phyloP scores from a whole-genome alignment of 2,797 vertebrate species.

The Sebastes diploproa region DNA sequence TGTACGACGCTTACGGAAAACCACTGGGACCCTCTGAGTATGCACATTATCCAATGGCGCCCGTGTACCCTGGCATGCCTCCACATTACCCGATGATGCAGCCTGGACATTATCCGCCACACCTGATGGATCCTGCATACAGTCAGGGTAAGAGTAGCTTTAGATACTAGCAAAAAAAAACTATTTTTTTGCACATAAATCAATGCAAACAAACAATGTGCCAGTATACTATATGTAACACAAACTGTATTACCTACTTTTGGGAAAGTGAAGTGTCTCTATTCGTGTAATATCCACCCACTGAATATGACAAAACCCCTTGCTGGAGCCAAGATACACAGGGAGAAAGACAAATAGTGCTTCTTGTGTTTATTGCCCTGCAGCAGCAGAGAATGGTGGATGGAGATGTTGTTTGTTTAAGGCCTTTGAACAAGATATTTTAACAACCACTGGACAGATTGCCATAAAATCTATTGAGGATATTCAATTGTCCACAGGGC shows the following conservation, averaged over 20 bases:
- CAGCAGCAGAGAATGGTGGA: background rate
- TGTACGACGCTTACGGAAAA: conserved; percentile 85
- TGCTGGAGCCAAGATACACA: background rate
- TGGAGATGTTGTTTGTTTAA: background rate
- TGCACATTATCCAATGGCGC: conserved; percentile 76
- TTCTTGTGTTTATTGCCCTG: background rate
- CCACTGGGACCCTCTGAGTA: conserved; percentile 80
- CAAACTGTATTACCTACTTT: background rate
- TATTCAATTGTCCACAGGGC: fast-evolving
- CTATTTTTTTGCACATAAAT: background rate
- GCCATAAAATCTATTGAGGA: background rate
- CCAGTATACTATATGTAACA: background rate
- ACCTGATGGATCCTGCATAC: conserved; percentile 80
- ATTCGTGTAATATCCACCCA: background rate
- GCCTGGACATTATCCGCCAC: conserved; percentile 82
- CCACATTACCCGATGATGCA: conserved; percentile 86
- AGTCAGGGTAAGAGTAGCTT: conserved; percentile 74
- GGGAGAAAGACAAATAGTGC: background rate
- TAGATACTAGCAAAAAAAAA: background rate
- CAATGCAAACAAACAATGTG: background rate
- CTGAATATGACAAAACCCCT: background rate
- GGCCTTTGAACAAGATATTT: background rate
- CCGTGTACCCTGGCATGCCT: conserved; percentile 81
- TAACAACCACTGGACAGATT: background rate
- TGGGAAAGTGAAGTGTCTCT: background rate